Conservation (phyloP, 2,113 vertebrate genomes). For the Psilopsiagon aymara region DNA sequence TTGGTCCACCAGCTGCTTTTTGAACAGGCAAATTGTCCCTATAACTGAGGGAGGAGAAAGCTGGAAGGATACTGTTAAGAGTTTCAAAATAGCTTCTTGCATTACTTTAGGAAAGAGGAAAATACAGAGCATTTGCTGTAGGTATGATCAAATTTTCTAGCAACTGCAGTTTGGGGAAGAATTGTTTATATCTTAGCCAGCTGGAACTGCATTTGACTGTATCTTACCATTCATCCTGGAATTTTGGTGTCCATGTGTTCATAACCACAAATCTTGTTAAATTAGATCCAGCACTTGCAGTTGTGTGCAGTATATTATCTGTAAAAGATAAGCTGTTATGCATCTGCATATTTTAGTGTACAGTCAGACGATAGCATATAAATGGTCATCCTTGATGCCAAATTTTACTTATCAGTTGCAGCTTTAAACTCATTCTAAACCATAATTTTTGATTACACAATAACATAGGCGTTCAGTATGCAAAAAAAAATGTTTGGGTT, state of each 20-base stretch:
- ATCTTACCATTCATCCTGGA: constrained; percentile 43
- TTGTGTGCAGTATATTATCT: constrained; percentile 49
- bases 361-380: constrained; percentile 28
- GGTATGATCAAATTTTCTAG: background rate
- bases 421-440: constrained; percentile 16
- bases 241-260: constrained; percentile 70
- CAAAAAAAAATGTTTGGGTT: background rate
- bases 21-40: background rate
- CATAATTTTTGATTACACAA: constrained; percentile 40
- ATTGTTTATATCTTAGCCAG: constrained; percentile 12
- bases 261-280: constrained; percentile 69
- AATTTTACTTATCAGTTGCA: constrained; percentile 51
- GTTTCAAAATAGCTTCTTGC: background rate
- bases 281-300: constrained; percentile 51
- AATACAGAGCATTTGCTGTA: background rate
- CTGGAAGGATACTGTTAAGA: background rate
- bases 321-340: constrained; percentile 71
- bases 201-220: constrained; percentile 26
- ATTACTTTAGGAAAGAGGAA: background rate
- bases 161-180: background rate
- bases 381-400: constrained; percentile 59
- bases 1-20: background rate
- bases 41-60: background rate
- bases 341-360: constrained; percentile 39
- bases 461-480: background rate